Evolutionary conservation across 2,888 invertebrate species (phyloP).

Genomic region (Parnassius glacialis): DNA sequence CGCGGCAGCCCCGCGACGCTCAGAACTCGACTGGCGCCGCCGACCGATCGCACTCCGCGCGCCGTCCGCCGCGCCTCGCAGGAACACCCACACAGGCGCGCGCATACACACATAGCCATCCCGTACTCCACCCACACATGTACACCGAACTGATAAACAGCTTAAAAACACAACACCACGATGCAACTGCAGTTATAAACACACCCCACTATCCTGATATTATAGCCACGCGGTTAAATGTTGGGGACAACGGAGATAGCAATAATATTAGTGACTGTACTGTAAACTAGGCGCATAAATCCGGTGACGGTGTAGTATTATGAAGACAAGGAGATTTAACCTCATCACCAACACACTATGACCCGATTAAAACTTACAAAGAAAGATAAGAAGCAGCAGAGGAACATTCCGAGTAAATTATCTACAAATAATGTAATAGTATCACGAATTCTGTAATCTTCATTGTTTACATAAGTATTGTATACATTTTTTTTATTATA

Average conservation of each 20-base stretch:
- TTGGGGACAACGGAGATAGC: slow-evolving; percentile 17
- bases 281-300: slow-evolving; percentile 7
- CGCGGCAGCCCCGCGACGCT: slow-evolving; percentile 71
- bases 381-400: slow-evolving; percentile 23
- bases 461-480: neutral
- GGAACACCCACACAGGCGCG: slow-evolving; percentile 57
- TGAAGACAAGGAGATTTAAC: slow-evolving; percentile 34
- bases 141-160: slow-evolving; percentile 69
- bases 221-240: slow-evolving; percentile 22
- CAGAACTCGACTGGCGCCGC: slow-evolving; percentile 74
- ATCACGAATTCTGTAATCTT: slow-evolving; percentile 17
- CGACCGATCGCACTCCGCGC: slow-evolving; percentile 42
- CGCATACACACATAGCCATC: slow-evolving; percentile 40
- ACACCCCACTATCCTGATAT: slow-evolving; percentile 37
- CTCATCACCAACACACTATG: slow-evolving; percentile 30
- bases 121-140: slow-evolving; percentile 43
- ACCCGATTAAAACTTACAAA: slow-evolving; percentile 20
- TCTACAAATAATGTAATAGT: slow-evolving; percentile 9
- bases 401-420: slow-evolving; percentile 23
- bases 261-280: slow-evolving; percentile 20
- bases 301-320: slow-evolving; percentile 8
- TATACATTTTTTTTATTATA: no score
- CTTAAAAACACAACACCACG: slow-evolving; percentile 68
- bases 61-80: slow-evolving; percentile 57
- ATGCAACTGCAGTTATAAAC: slow-evolving; percentile 65